Evolutionary conservation across 2,888 invertebrate genomes (phyloP), one percentile per base, ranked within the genome.

Genomic region (Rotaria macrura): DNA sequence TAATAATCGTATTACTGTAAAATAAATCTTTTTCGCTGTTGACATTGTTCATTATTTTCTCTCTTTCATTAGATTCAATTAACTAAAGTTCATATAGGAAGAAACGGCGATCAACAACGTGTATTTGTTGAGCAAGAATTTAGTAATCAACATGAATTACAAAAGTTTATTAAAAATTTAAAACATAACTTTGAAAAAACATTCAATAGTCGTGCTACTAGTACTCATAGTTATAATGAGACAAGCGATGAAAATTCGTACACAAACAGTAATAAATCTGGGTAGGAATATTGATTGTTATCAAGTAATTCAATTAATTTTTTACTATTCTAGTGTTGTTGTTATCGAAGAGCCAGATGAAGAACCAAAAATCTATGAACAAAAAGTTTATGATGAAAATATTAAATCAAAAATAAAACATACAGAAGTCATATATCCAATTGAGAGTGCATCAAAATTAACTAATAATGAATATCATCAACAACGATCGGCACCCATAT

Each of bases 311-410:
- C 20, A 20, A 38, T 29, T 17, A n/a, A 29, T 43, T 29, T 2
- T 38, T 14, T 40, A 1, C 7, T 52, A 25, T 52, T 54, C 5
- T 25, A 86, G 86, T n/a, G 79, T 86, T 12, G 65, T 86, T 17
- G 86, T 86, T 29, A 54, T 86, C n/a, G 86, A 86, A 84, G 86
- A 86, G 9, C 86, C 86, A 9, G 86, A 84, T 49, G 86, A 86
- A 84, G 86, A 86, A 54, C 86, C 86, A 23, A 84, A 83, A 84
- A n/a, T 84, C 4, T 86, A 86, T 54, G 52, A 84, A 84, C 86
- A 86, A 83, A 74, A 86, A 34, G 84, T 84, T 79, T 43, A 43
- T 43, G 43, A 40, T 25, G 79, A 38, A 79, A 79, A 79, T 43
- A 79, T 43, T n/a, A 17, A 79, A 43, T 43, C 43, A 43, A 79